Conservation (phyloP, 2,797 vertebrate genomes). For the Spheniscus humboldti region DNA sequence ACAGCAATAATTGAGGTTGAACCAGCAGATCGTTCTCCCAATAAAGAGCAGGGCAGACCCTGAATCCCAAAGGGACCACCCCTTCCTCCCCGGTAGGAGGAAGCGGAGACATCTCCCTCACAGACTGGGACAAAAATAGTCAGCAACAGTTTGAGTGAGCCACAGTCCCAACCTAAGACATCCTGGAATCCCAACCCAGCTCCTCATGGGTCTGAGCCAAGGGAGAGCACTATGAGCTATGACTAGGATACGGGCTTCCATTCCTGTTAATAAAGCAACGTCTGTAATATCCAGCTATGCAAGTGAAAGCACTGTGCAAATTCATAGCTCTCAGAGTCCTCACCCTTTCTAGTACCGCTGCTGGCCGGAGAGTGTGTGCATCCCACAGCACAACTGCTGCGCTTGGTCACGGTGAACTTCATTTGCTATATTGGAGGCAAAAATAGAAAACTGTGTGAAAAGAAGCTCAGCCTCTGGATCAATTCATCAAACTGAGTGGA, state of each 20-base stretch:
- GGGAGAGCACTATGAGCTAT: not conserved
- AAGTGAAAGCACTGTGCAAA: not conserved
- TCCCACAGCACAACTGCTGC: not conserved
- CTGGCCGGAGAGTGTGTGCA: not conserved
- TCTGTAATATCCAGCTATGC: not conserved
- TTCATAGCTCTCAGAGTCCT: not conserved
- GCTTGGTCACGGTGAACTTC: not conserved
- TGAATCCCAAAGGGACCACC: not conserved
- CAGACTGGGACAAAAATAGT: not conserved
- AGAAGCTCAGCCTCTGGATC: not conserved
- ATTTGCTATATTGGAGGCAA: not conserved
- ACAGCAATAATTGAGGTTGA: not conserved
- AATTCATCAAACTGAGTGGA: conserved; percentile 56
- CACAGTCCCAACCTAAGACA: not conserved
- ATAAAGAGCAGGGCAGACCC: not conserved
- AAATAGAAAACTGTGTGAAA: conserved; percentile 32
- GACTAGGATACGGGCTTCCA: not conserved
- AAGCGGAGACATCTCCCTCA: not conserved
- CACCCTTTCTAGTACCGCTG: not conserved
- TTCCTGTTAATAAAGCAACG: not conserved
- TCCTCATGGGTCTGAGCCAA: not conserved
- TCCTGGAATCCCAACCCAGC: not conserved
- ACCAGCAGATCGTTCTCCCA: not conserved
- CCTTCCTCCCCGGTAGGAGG: not conserved
- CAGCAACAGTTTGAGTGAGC: not conserved